Percentiles rank a stretch among this genome's conserved stretches.
phyloP scores from a whole-genome alignment of 2,888 invertebrate genomes.

The Trypoxylon attenuatum region DNA sequence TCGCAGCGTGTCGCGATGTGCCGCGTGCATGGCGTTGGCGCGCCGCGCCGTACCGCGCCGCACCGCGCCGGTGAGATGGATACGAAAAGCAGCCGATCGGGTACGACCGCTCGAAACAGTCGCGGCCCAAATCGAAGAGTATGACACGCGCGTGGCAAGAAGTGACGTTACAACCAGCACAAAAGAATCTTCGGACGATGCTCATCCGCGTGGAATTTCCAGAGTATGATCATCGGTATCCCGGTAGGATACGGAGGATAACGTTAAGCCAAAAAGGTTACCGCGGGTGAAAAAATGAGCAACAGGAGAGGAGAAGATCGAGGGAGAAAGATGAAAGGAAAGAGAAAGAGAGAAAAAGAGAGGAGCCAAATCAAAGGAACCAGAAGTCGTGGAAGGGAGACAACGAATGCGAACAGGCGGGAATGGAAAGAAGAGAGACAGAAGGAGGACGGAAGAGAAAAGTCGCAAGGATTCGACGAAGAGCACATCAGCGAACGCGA shows the following conservation, averaged over 20 bases:
- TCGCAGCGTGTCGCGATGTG: too few species aligned
- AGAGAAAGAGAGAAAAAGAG: conserved; percentile 3
- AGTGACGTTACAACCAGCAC: conserved; percentile 35
- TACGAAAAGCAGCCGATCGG: too few species aligned
- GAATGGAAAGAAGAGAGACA: conserved; percentile 2
- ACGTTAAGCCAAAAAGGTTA: conserved; percentile 43
- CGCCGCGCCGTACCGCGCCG: too few species aligned
- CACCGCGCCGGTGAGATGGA: too few species aligned
- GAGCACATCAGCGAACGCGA: neutral
- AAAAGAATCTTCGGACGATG: conserved; percentile 29
- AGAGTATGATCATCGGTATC: conserved; percentile 42
- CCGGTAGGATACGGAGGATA: conserved; percentile 30
- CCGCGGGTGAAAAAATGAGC: conserved; percentile 40
- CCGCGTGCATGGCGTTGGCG: too few species aligned
- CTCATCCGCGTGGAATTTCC: conserved; percentile 41
- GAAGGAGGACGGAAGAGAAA: conserved; percentile 5
- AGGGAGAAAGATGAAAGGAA: conserved; percentile 7
- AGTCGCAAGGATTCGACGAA: neutral
- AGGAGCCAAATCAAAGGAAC: conserved; percentile 1
- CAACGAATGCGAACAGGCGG: neutral
- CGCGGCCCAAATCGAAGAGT: conserved; percentile 44
- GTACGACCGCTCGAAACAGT: conserved; percentile 31
- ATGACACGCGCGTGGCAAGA: conserved; percentile 47
- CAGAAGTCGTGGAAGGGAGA: conserved; percentile 17
- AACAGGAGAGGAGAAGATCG: conserved; percentile 9